phyloP scores from a whole-genome alignment of 2,888 invertebrate genomes.

The Calephelis perditalis region DNA sequence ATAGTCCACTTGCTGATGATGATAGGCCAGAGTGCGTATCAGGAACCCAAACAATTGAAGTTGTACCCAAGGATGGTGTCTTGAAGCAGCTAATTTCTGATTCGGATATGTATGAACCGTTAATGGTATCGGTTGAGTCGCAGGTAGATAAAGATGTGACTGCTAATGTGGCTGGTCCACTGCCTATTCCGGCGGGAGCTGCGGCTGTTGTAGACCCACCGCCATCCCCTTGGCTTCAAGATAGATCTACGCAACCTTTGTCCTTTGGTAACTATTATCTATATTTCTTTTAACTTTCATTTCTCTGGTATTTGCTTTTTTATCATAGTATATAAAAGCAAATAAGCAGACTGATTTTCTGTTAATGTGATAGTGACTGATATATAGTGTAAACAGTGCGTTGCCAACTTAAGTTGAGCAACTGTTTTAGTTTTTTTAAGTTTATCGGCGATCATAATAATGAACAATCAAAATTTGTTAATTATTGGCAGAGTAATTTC shows the following conservation, averaged over 20 bases:
- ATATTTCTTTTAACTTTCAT: too few relatives aligned
- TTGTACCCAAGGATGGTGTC: background rate
- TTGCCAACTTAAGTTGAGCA: too few relatives aligned
- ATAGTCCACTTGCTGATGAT: background rate
- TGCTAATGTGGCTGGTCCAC: constrained; percentile 43
- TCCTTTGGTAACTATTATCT: constrained; percentile 34
- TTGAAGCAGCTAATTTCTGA: too few relatives aligned
- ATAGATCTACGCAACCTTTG: constrained; percentile 29
- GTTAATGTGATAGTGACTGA: background rate
- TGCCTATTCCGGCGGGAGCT: constrained; percentile 56
- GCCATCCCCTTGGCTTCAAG: constrained; percentile 32
- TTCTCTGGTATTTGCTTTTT: too few relatives aligned
- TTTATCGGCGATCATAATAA: too few relatives aligned
- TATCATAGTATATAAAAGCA: too few relatives aligned
- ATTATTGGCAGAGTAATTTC: too few relatives aligned
- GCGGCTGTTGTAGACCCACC: constrained; percentile 37
- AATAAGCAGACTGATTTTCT: too few relatives aligned
- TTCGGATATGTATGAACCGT: constrained; percentile 21
- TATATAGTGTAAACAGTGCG: too few relatives aligned
- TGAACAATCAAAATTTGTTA: too few relatives aligned
- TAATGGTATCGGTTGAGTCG: constrained; percentile 24
- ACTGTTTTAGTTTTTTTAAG: too few relatives aligned
- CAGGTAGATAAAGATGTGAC: constrained; percentile 20
- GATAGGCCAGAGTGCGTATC: background rate
- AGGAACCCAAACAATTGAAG: background rate